phyloP scores from a whole-genome alignment of 1,140 invertebrate genomes.

The Dolichoris vasculosae region DNA sequence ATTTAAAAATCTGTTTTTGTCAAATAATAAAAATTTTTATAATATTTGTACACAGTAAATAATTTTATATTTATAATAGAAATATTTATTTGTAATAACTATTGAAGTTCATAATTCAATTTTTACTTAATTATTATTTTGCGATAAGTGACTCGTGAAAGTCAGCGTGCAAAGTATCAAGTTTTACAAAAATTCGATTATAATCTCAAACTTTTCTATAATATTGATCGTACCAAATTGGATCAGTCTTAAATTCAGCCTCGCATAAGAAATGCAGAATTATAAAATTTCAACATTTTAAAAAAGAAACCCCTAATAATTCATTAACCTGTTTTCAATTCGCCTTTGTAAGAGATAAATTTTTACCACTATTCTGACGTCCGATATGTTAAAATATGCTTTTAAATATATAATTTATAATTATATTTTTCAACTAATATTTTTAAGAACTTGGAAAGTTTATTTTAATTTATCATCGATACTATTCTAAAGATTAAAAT shows the following conservation, averaged over 20 bases:
- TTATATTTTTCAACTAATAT: too few relatives aligned
- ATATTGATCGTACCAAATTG: constrained; percentile 42
- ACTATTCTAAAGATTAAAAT: too few relatives aligned
- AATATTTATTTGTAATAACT: too few relatives aligned
- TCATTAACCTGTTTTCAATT: constrained; percentile 9
- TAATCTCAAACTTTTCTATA: constrained; percentile 31
- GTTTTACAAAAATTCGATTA: constrained; percentile 29
- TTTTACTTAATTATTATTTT: not conserved
- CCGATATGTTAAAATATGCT: not conserved
- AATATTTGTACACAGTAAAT: too few relatives aligned
- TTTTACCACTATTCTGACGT: not conserved
- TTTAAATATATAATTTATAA: too few relatives aligned
- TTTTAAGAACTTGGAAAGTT: too few relatives aligned
- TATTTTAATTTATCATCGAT: too few relatives aligned
- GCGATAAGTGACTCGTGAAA: constrained; percentile 15
- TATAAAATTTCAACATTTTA: constrained; percentile 22
- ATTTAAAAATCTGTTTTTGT: too few relatives aligned
- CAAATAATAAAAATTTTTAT: too few relatives aligned
- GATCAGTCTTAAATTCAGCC: constrained; percentile 32
- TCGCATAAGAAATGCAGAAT: not conserved
- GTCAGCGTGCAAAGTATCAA: constrained; percentile 3
- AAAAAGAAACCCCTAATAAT: not conserved
- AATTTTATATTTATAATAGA: too few relatives aligned
- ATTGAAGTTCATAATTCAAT: not conserved
- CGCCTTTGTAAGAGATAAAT: not conserved